Evolutionary conservation across 2,888 invertebrate species (phyloP).

Genomic region (Epinotia bilunana): DNA sequence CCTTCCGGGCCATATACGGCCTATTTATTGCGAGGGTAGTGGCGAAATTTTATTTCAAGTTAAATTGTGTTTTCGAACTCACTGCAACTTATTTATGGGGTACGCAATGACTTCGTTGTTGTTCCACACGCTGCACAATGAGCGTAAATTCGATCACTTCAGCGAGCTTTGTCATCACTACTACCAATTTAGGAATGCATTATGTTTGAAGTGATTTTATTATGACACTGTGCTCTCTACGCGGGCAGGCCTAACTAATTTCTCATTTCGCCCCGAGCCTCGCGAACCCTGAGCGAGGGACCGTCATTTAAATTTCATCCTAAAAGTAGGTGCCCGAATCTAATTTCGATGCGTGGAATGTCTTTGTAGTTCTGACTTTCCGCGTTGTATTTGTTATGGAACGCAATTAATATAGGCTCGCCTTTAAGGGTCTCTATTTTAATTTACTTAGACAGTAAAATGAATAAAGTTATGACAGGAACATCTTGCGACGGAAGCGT

Average conservation of each 20-base stretch:
- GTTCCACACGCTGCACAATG: slow-evolving; percentile 30
- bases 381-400: slow-evolving; percentile 25
- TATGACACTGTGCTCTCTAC: slow-evolving; percentile 47
- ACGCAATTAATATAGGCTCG: slow-evolving; percentile 45
- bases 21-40: slow-evolving; percentile 70
- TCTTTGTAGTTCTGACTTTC: slow-evolving; percentile 35
- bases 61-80: slow-evolving; percentile 80
- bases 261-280: slow-evolving; percentile 31
- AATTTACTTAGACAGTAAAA: slow-evolving; percentile 72
- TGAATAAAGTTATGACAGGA: slow-evolving; percentile 69
- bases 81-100: slow-evolving; percentile 62
- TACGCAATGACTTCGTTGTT: slow-evolving; percentile 23
- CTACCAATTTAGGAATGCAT: slow-evolving; percentile 69
- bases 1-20: slow-evolving; percentile 74
- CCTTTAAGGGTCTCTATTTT: slow-evolving; percentile 58
- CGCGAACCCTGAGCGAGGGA: slow-evolving; percentile 7
- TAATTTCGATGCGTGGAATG: slow-evolving; percentile 44
- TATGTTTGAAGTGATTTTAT: slow-evolving; percentile 56
- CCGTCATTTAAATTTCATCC: slow-evolving; percentile 33
- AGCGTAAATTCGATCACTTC: slow-evolving; percentile 58
- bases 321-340: slow-evolving; percentile 38
- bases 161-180: slow-evolving; percentile 68
- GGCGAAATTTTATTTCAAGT: slow-evolving; percentile 82
- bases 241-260: slow-evolving; percentile 25
- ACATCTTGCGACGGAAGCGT: slow-evolving; percentile 68